Conservation (phyloP, 2,888 invertebrate species). For the Carcina quercana region DNA sequence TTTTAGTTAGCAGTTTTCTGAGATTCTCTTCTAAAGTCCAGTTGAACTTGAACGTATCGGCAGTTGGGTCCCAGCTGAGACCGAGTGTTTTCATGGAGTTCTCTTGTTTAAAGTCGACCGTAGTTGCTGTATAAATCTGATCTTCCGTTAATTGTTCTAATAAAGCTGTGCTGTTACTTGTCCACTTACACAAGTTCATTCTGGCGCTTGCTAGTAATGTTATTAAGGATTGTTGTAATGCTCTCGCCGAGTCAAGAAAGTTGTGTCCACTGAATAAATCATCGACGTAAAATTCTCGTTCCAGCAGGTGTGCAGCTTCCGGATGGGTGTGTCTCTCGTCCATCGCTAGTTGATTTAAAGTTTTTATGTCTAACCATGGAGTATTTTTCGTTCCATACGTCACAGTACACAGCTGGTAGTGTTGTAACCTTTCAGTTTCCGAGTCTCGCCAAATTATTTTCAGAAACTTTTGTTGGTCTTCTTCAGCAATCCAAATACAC, state of each 20-base stretch:
- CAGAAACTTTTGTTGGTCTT: constrained; percentile 3
- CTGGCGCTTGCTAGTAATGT: constrained; percentile 3
- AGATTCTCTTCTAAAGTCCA: constrained; percentile 1
- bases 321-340: constrained; percentile 5
- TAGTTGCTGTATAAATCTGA: constrained; percentile 1
- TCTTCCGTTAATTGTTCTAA: constrained; percentile 4
- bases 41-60: constrained; percentile 11
- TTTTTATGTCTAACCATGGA: constrained; percentile 6
- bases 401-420: constrained; percentile 1
- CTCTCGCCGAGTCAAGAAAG: constrained; percentile 1
- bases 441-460: constrained; percentile 13
- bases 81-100: constrained; percentile 6
- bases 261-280: constrained; percentile 2
- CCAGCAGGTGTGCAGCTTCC: background rate
- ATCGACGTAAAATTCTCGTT: constrained; percentile 4
- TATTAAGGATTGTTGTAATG: constrained; percentile 3
- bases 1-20: constrained; percentile 7
- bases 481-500: constrained; percentile 9
- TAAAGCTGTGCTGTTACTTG: constrained; percentile 2
- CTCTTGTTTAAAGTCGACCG: constrained; percentile 3
- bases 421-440: background rate
- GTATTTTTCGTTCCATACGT: constrained; percentile 9
- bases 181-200: constrained; percentile 10
- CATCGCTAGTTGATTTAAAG: constrained; percentile 6
- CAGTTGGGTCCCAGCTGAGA: constrained; percentile 11